Evolutionary conservation across 2,888 invertebrate genomes (phyloP), one percentile per base, ranked within the genome.

Genomic region (Mellilla xanthometata): DNA sequence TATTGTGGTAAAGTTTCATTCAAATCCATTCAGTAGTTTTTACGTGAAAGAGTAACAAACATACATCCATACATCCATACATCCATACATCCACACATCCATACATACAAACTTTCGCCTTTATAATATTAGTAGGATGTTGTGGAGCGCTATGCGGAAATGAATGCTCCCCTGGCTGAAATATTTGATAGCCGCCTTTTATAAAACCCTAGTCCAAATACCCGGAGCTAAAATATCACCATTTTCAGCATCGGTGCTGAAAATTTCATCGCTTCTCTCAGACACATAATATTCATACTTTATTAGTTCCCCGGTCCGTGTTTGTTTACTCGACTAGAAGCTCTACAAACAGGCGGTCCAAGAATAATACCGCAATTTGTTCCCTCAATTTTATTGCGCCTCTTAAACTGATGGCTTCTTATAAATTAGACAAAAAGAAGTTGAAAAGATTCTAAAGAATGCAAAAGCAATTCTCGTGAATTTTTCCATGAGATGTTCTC

Each of bases 191-290:
- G 60, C 53, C 55, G 60, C 56, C 62, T 74, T 72, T 68, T 59
- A 36, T 36, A 67, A 73, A 72, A 68, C 40, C 61, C 68, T 61
- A 72, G 54, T 54, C 65, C 66, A 65, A 70, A 72, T 71, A 74
- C 48, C 67, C 58, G 59, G 65, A 76, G 73, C 76, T 81, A 75
- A 80, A 81, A 81, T 75, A 76, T 77, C 62, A n/a, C 3, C 24
- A 3, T 34, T 19, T 19, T 19, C 15, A 68, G 15, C 23, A 57
- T 34, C 45, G 49, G 58, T 53, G 55, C 50, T 48, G 58, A 68
- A 76, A 74, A 68, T 67, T 59, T 54, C 54, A 53, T 40, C 56
- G 59, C 60, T 67, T 72, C 72, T 69, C 68, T 65, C 69, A 49
- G 58, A 57, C 59, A 66, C 59, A 57, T 70, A 66, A 74, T 75